Evolutionary conservation across 2,888 invertebrate species (phyloP), one percentile per base, ranked within the genome.

Genomic region (Pristionchus arcanus): DNA sequence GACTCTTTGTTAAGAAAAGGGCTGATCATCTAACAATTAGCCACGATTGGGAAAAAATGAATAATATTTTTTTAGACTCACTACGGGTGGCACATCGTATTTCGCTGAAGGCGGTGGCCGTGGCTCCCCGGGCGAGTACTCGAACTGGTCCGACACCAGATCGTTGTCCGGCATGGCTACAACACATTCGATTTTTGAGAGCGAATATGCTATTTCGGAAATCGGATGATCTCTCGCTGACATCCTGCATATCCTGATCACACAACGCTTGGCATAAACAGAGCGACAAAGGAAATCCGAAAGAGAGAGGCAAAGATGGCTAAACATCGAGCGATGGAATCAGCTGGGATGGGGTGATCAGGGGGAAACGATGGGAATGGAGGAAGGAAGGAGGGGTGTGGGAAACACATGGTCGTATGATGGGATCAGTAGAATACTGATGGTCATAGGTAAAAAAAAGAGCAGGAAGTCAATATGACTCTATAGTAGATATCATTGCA

Each of bases 61-160:
- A n/a, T n/a, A n/a, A n/a, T n/a, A n/a, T n/a, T n/a, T n/a, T n/a
- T n/a, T n/a, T n/a, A n/a, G 0, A 42, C 74, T 77, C 42, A 77
- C 74, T 9, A 25, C 81, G 2, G 81, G 81, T 2, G 81, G 81
- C 15, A 81, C 49, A 28, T 81, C 81, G 53, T 81, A 81, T 2
- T 81, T 81, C 4, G 13, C 42, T 5, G 42, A 15, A 15, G 68
- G 68, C 11, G 74, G 74, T 2, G 81, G 81, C 0, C 81, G 81
- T 5, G 81, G 81, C 28, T 81, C 81, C 13, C 81, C 81, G 53
- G 81, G 49, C 0, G 81, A 81, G 15, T 81, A 81, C 49, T 81
- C 81, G 81, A 81, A 81, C 81, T 81, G 81, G 28, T 81, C 81
- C 25, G 81, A 81, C 4, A 53, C 81, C 81, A 81, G 81, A 81